These are phyloP conservation scores for Callitettix versicolor DNA, from an alignment of 1,140 invertebrate genomes.

Conservation along the genomic window DNA sequence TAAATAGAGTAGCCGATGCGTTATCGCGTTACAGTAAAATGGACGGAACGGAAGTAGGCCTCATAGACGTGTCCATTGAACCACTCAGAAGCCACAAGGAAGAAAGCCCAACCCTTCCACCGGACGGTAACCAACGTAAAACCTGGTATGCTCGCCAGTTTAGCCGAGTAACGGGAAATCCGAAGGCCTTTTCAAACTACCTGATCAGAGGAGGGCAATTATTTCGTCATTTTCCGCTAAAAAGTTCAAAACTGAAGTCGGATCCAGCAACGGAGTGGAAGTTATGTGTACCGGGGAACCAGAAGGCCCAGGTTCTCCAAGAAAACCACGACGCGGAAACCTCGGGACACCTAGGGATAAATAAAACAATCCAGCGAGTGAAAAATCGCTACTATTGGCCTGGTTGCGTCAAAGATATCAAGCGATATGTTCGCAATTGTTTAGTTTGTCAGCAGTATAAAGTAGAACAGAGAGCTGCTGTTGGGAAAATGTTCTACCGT, in stretches of 20 bases:
- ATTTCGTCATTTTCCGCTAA: not conserved
- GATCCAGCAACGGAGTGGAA: constrained; percentile 23
- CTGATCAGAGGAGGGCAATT: not conserved
- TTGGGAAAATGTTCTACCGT: constrained; percentile 28
- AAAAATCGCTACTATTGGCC: constrained; percentile 27
- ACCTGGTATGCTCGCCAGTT: not conserved
- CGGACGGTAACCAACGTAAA: not conserved
- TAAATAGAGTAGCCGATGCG: constrained; percentile 30
- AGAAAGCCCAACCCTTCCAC: too few relatives aligned
- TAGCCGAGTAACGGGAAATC: not conserved
- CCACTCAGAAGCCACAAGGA: too few relatives aligned
- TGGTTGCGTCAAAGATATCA: constrained; percentile 24
- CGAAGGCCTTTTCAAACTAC: not conserved
- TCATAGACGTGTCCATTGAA: too few relatives aligned
- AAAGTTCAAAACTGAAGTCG: not conserved
- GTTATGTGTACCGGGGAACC: constrained; percentile 23
- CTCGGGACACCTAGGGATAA: constrained; percentile 23
- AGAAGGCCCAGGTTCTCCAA: constrained; percentile 16
- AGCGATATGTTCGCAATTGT: constrained; percentile 23
- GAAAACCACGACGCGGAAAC: constrained; percentile 25
- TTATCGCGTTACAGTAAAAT: not conserved
- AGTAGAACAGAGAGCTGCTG: constrained; percentile 22
- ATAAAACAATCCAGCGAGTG: constrained; percentile 24
- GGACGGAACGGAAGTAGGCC: too few relatives aligned
- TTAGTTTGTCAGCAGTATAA: constrained; percentile 27